Evolutionary conservation across 1,140 invertebrate genomes (phyloP).

Genomic region (Sarcophaga peregrina): DNA sequence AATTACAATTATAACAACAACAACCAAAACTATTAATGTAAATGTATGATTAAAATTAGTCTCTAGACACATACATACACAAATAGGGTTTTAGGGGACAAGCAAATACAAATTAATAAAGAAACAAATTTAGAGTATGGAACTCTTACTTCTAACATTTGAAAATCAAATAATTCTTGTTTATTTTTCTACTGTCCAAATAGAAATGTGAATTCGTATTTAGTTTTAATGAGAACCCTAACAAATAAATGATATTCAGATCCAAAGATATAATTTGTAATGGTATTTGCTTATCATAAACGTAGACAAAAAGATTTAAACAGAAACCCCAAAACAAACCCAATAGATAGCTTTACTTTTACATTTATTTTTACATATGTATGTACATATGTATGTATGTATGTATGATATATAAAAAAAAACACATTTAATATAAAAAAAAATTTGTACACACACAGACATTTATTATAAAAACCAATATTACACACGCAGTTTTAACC

Average conservation of each 20-base stretch:
- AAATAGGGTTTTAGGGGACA: too few relatives aligned
- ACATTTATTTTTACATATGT: background rate
- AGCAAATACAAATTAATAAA: too few relatives aligned
- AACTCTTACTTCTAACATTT: too few relatives aligned
- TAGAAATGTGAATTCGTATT: too few relatives aligned
- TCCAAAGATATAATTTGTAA: background rate
- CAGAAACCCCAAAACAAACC: background rate
- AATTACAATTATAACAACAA: background rate
- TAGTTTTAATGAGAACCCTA: background rate
- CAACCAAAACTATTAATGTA: background rate
- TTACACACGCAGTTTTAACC: background rate
- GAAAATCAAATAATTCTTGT: background rate
- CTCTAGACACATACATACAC: background rate
- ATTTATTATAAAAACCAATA: conserved; percentile 16
- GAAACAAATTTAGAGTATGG: too few relatives aligned
- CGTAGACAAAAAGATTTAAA: background rate
- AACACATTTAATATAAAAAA: too few relatives aligned
- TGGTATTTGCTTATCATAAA: conserved; percentile 8
- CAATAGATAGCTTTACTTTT: background rate
- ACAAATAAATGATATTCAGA: too few relatives aligned
- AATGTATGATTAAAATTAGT: background rate
- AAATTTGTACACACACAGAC: background rate
- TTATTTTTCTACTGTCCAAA: too few relatives aligned
- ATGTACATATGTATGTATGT: too few relatives aligned
- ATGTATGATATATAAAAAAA: too few relatives aligned